Conservation (phyloP, 2,888 invertebrate species). For the Plebejus melissa region DNA sequence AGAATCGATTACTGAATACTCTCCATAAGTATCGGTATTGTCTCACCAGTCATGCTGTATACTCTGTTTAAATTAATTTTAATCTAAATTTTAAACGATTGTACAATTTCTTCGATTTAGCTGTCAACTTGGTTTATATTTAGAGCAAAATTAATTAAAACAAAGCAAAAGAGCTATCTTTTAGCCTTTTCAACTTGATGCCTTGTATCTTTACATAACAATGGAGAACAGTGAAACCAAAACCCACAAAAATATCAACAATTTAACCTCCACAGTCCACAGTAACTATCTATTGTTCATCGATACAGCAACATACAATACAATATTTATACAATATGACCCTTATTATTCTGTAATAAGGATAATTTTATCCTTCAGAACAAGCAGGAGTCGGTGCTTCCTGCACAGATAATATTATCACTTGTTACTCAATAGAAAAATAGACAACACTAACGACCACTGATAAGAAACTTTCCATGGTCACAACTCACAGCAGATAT, state of each 20-base stretch:
- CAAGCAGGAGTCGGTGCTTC: not conserved
- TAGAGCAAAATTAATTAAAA: not conserved
- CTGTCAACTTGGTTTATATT: not conserved
- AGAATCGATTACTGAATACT: too few relatives aligned
- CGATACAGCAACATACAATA: constrained; percentile 33
- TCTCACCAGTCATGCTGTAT: too few relatives aligned
- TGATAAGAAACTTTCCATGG: constrained; percentile 4
- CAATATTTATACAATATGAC: constrained; percentile 23
- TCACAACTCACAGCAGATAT: not conserved
- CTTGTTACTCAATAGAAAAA: constrained; percentile 10
- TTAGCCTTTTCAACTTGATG: not conserved
- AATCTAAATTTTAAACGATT: too few relatives aligned
- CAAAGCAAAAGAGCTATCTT: not conserved
- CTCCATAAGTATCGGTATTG: too few relatives aligned
- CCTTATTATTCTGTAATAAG: not conserved
- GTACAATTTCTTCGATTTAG: too few relatives aligned
- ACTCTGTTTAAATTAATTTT: too few relatives aligned
- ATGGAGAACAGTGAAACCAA: constrained; percentile 30
- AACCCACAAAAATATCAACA: constrained; percentile 40
- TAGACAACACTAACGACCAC: constrained; percentile 2
- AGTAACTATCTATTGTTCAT: constrained; percentile 42
- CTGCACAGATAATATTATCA: not conserved
- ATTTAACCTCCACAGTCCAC: constrained; percentile 37
- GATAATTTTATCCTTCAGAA: not conserved
- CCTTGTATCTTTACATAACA: too few relatives aligned